phyloP scores from a whole-genome alignment of 1,140 invertebrate genomes.

The Drosophila nigrodunni region DNA sequence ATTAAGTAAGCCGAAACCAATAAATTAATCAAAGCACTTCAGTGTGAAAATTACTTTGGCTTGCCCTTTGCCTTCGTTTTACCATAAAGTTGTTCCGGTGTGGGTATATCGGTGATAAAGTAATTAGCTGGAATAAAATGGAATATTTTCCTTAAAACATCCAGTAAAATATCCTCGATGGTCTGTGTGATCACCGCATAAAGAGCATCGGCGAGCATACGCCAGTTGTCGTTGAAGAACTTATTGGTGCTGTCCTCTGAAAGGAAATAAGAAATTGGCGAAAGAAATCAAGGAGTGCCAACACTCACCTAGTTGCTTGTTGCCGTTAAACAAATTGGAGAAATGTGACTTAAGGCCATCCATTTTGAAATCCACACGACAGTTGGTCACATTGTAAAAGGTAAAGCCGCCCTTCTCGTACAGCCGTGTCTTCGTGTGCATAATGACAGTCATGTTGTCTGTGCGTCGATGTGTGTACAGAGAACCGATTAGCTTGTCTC shows the following conservation, averaged over 20 bases:
- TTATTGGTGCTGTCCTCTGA: conserved; percentile 89
- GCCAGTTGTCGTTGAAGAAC: conserved; percentile 89
- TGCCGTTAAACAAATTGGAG: conserved; percentile 80
- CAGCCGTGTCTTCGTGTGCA: conserved; percentile 87
- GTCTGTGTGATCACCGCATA: conserved; percentile 88
- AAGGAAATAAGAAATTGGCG: conserved; percentile 19
- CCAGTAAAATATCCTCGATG: conserved; percentile 88
- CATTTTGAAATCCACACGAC: conserved; percentile 76
- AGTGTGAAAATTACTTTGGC: conserved; percentile 30
- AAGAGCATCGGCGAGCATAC: conserved; percentile 88
- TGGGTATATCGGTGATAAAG: conserved; percentile 87
- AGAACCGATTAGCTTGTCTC: not conserved
- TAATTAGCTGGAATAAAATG: conserved; percentile 88
- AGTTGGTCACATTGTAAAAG: conserved; percentile 88
- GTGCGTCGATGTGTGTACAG: not conserved
- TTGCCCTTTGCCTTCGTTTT: conserved; percentile 51
- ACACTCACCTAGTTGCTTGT: conserved; percentile 76
- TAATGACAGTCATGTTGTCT: conserved; percentile 86
- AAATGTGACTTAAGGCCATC: conserved; percentile 78
- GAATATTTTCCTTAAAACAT: conserved; percentile 88
- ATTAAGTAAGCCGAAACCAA: conserved; percentile 20
- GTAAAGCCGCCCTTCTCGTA: conserved; percentile 87
- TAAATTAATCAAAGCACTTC: not conserved
- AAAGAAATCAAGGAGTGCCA: not conserved
- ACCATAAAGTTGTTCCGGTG: conserved; percentile 77